phyloP scores from a whole-genome alignment of 2,113 vertebrate genomes.

The Butastur rufipennis region DNA sequence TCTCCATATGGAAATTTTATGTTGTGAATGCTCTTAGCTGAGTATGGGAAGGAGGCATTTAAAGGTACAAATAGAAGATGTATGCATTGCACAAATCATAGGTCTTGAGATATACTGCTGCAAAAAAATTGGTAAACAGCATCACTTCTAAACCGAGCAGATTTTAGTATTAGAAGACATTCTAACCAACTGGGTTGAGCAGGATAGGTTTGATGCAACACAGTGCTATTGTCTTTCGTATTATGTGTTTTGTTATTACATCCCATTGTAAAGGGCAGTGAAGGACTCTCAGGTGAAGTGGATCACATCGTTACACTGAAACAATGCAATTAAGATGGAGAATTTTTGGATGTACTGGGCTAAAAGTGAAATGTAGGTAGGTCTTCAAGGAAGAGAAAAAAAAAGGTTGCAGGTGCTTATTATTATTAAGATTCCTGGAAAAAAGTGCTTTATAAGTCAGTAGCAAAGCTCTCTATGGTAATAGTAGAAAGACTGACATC shows the following conservation, averaged over 20 bases:
- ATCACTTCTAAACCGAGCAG: neutral
- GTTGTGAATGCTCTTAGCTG: neutral
- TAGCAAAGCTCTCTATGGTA: neutral
- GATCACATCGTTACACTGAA: neutral
- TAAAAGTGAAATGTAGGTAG: conserved; percentile 72
- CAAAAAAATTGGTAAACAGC: neutral
- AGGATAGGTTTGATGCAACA: neutral
- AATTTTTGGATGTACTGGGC: conserved; percentile 85
- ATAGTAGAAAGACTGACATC: neutral
- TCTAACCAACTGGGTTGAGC: neutral
- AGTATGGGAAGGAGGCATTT: neutral
- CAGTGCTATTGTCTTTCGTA: neutral
- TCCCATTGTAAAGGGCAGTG: neutral
- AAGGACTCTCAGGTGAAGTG: neutral
- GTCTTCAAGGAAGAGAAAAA: neutral
- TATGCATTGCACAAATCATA: neutral
- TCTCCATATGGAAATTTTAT: neutral
- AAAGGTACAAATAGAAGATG: neutral
- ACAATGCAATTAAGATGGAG: neutral
- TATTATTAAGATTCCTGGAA: neutral
- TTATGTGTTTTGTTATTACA: neutral
- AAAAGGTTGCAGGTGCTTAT: neutral
- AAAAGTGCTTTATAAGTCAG: neutral
- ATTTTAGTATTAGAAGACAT: neutral
- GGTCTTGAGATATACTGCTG: neutral